Evolutionary conservation across 2,113 vertebrate genomes (phyloP).

Genomic region (Tauraco erythrolophus): DNA sequence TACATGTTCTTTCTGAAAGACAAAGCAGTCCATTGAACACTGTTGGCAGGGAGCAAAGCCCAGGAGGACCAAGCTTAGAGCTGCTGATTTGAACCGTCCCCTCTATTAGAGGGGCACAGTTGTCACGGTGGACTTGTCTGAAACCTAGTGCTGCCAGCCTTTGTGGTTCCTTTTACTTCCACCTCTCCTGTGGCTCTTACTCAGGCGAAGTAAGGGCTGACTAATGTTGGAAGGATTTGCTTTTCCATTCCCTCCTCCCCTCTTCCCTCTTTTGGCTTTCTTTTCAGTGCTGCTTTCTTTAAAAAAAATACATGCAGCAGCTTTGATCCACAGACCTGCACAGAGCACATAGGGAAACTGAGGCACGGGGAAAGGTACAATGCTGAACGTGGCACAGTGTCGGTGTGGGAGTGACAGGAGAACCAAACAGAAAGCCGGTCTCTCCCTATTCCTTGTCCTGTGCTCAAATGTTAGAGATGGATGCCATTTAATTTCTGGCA

Average conservation of each 20-base stretch:
- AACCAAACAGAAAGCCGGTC: neutral
- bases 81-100: conserved; percentile 12
- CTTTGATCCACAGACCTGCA: neutral
- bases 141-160: neutral
- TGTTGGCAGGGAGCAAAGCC: conserved; percentile 55
- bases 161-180: neutral
- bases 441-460: neutral
- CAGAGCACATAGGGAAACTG: neutral
- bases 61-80: conserved; percentile 11
- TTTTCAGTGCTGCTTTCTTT: neutral
- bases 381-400: neutral
- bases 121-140: neutral
- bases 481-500: neutral
- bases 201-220: neutral
- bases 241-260: neutral
- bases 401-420: neutral
- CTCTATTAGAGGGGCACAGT: neutral
- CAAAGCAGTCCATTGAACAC: conserved; percentile 54
- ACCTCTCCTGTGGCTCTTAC: neutral
- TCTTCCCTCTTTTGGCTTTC: neutral
- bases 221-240: neutral
- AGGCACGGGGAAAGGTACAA: neutral
- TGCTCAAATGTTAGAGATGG: neutral
- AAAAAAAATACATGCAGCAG: neutral
- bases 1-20: conserved; percentile 17